Evolutionary conservation across 1,140 invertebrate genomes (phyloP).

Genomic region (Drosophila teissieri): DNA sequence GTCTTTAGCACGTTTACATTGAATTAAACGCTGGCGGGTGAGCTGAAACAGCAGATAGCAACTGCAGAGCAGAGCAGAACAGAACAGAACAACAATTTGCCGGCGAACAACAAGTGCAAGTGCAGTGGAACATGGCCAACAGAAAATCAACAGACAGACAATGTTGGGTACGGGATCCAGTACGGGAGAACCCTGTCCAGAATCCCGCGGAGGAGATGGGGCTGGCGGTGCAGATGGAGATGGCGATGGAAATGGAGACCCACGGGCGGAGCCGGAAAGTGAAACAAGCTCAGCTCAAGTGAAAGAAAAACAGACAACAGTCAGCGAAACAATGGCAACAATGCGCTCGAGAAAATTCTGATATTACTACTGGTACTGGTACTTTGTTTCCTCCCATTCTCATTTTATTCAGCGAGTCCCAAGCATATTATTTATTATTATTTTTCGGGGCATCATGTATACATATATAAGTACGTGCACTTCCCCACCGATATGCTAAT

Average conservation of each 20-base stretch:
- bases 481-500: constrained; percentile 56
- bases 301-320: constrained; percentile 78
- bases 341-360: constrained; percentile 69
- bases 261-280: constrained; percentile 66
- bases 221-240: constrained; percentile 2
- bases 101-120: constrained; percentile 38
- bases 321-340: constrained; percentile 75
- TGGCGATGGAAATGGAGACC: not conserved
- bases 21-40: constrained; percentile 69
- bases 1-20: constrained; percentile 80
- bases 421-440: constrained; percentile 55
- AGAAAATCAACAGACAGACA: constrained; percentile 74
- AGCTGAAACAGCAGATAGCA: constrained; percentile 48
- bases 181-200: constrained; percentile 11
- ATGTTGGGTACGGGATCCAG: constrained; percentile 49
- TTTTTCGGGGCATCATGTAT: constrained; percentile 23
- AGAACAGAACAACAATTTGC: constrained; percentile 30
- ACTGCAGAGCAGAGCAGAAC: constrained; percentile 1
- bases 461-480: constrained; percentile 7
- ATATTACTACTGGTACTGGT: constrained; percentile 53
- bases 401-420: constrained; percentile 45
- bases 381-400: constrained; percentile 39
- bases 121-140: constrained; percentile 61
- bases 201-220: not conserved
- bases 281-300: constrained; percentile 71